Evolutionary conservation across 2,113 vertebrate species (phyloP).

Genomic region (Notothenia coriiceps): DNA sequence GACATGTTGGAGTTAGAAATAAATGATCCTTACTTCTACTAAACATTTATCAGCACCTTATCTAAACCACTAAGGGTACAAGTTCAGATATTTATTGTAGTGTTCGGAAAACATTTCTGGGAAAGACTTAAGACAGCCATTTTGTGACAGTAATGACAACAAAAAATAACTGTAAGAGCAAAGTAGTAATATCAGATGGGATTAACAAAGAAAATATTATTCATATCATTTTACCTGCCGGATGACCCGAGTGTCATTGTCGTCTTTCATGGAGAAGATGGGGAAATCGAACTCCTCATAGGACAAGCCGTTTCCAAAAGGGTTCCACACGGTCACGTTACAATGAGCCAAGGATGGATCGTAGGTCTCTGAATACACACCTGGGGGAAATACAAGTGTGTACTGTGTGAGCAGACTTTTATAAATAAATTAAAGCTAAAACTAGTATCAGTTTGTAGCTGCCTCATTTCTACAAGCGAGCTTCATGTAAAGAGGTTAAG

Average conservation of each 20-base stretch:
- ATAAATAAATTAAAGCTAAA: not conserved
- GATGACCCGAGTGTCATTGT: conserved; percentile 90
- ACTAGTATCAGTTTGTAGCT: not conserved
- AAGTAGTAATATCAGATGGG: not conserved
- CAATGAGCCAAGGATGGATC: conserved; percentile 88
- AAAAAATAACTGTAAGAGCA: not conserved
- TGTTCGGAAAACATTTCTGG: not conserved
- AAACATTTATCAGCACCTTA: conserved; percentile 10
- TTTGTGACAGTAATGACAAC: not conserved
- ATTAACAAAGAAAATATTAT: not conserved
- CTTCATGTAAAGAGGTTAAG: too few relatives aligned
- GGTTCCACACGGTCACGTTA: conserved; percentile 87
- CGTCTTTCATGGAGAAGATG: conserved; percentile 92
- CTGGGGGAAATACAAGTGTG: conserved; percentile 65
- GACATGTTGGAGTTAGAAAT: conserved; percentile 1
- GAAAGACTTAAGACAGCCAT: conserved; percentile 4
- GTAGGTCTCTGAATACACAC: conserved; percentile 87
- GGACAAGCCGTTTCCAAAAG: conserved; percentile 86
- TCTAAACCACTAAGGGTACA: not conserved
- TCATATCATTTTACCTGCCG: conserved; percentile 86
- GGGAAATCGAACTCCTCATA: conserved; percentile 94
- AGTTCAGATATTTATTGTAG: conserved; percentile 3
- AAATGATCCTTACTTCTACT: not conserved
- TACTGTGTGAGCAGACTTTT: not conserved
- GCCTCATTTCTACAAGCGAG: not conserved